Percentiles rank a stretch among this genome's conserved stretches.
phyloP scores from a whole-genome alignment of 37 sponge, comb jelly and placozoan species.

The Halichondria panicea region DNA sequence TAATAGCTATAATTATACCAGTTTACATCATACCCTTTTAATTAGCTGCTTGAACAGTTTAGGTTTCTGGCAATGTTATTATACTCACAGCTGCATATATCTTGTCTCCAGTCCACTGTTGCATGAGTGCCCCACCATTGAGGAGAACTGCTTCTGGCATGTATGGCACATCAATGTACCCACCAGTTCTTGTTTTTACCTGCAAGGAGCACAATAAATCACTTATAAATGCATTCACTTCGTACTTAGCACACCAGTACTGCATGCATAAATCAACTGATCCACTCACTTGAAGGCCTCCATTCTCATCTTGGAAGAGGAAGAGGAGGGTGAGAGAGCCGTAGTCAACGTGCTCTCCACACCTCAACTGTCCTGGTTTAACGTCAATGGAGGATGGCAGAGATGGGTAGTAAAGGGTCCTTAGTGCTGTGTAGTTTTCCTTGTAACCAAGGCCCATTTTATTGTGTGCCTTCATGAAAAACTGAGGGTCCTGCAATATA shows the following conservation, averaged over 20 bases:
- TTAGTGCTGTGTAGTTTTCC: constrained; percentile 35
- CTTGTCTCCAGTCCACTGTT: constrained; percentile 62
- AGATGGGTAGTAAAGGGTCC: constrained; percentile 71
- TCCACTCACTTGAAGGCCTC: constrained; percentile 72
- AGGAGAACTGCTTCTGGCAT: constrained; percentile 50
- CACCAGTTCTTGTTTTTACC: constrained; percentile 48
- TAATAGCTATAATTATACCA: too few species aligned
- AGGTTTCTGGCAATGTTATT: too few species aligned
- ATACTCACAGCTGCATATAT: constrained; percentile 53
- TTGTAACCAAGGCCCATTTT: constrained; percentile 2
- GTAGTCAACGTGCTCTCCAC: constrained; percentile 83
- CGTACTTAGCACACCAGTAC: too few species aligned
- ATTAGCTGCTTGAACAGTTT: too few species aligned
- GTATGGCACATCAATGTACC: constrained; percentile 68
- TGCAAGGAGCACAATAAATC: too few species aligned
- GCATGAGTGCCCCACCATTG: constrained; percentile 76
- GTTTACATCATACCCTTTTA: too few species aligned
- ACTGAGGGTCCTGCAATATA: constrained; percentile 69
- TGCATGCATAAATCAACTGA: too few species aligned
- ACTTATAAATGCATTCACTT: too few species aligned
- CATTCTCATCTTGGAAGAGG: constrained; percentile 68
- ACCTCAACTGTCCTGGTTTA: constrained; percentile 69
- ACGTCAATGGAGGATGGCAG: constrained; percentile 8
- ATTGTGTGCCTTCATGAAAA: constrained; percentile 50
- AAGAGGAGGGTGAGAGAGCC: constrained; percentile 76